Conservation (phyloP, 2,888 invertebrate species). For the Alloscopus bannaensis region DNA sequence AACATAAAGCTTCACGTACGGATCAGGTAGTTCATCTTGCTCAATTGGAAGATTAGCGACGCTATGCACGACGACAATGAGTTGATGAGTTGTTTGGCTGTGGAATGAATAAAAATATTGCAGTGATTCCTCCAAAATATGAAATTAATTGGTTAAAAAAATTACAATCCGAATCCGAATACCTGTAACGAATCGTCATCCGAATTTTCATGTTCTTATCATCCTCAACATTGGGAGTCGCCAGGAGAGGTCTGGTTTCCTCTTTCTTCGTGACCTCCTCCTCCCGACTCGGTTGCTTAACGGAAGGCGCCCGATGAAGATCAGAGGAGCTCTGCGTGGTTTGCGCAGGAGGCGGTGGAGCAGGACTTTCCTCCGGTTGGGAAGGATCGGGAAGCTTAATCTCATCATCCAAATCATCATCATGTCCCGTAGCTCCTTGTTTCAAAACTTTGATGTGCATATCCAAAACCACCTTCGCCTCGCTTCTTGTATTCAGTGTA, state of each 20-base stretch:
- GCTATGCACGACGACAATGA: constrained; percentile 91
- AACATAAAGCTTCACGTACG: constrained; percentile 91
- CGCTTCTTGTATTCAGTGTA: constrained; percentile 67
- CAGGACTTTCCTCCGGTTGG: background rate
- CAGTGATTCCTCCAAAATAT: background rate
- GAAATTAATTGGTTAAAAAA: background rate
- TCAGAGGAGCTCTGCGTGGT: background rate
- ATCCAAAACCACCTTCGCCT: constrained; percentile 70
- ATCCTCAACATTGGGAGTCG: constrained; percentile 20
- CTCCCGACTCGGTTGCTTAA: constrained; percentile 30
- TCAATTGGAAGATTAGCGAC: constrained; percentile 90
- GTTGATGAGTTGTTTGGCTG: constrained; percentile 81
- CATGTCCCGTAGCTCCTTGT: constrained; percentile 52
- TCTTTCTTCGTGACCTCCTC: constrained; percentile 40
- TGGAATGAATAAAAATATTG: constrained; percentile 15
- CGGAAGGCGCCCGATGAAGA: constrained; percentile 18
- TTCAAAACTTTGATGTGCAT: constrained; percentile 69
- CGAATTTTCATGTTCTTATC: constrained; percentile 71
- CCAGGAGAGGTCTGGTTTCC: constrained; percentile 62
- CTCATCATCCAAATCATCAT: constrained; percentile 64
- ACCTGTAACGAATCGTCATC: constrained; percentile 60
- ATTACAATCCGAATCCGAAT: background rate
- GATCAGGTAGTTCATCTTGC: constrained; percentile 89
- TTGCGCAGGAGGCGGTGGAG: background rate
- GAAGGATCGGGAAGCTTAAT: constrained; percentile 41